These are phyloP conservation scores for Mareca strepera DNA, from an alignment of 2,797 vertebrate genomes.

Conservation along the genomic window DNA sequence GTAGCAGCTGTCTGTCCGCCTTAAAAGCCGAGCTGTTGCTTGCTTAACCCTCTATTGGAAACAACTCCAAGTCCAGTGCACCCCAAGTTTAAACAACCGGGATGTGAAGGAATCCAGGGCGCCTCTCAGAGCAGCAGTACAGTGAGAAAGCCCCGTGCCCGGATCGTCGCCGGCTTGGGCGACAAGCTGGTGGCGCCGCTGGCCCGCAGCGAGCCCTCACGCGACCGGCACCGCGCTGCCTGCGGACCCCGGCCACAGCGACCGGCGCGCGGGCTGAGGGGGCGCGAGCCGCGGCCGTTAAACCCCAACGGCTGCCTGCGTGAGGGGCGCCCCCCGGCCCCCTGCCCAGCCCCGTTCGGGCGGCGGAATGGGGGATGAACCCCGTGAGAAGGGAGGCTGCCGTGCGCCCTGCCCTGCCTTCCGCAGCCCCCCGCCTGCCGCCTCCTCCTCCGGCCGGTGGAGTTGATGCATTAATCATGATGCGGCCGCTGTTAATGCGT, in stretches of 20 bases:
- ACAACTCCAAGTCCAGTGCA: not conserved
- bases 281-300: not conserved
- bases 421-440: not conserved
- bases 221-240: fast-evolving
- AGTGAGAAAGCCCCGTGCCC: not conserved
- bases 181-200: not conserved
- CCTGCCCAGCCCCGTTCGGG: no score
- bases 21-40: not conserved
- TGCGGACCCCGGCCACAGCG: not conserved
- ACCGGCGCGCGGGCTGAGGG: not conserved
- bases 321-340: no score
- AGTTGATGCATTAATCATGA: constrained; percentile 83
- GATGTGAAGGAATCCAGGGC: not conserved
- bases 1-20: not conserved
- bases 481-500: constrained; percentile 70
- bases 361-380: not conserved
- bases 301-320: not conserved
- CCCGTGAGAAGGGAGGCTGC: not conserved
- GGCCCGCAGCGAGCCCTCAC: not conserved
- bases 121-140: not conserved
- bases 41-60: not conserved
- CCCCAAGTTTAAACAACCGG: fast-evolving
- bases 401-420: not conserved
- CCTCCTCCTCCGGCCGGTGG: constrained; percentile 61
- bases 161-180: fast-evolving